A percentile compares a stretch with the other conserved stretches of the same genome.
Conservation (phyloP, 2,113 vertebrate species). For the Pterocles gutturalis region DNA sequence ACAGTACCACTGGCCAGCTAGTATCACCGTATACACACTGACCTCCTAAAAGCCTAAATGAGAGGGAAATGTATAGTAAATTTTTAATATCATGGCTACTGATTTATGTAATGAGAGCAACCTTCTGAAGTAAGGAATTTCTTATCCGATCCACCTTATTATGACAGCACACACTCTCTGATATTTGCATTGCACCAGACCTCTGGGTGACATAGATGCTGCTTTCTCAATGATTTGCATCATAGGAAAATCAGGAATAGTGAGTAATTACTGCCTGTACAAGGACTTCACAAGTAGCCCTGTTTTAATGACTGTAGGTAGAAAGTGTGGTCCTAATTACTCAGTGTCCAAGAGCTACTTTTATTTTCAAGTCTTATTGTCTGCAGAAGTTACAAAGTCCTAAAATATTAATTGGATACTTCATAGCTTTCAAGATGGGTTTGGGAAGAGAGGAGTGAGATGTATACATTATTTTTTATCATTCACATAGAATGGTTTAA, state of each 20-base stretch:
- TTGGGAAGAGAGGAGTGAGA: neutral
- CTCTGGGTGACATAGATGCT: neutral
- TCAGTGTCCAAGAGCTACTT: slow-evolving; percentile 18
- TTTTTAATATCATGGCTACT: neutral
- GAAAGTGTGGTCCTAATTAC: slow-evolving; percentile 25
- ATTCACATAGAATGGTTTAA: neutral
- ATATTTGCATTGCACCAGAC: neutral
- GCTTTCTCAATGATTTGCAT: neutral
- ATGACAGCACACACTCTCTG: neutral
- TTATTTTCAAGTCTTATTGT: neutral
- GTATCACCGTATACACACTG: neutral
- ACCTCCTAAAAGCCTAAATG: neutral
- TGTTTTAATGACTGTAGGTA: slow-evolving; percentile 6
- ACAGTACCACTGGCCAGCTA: neutral
- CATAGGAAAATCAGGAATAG: neutral
- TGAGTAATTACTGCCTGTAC: slow-evolving; percentile 21
- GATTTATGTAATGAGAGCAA: neutral
- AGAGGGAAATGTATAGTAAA: neutral
- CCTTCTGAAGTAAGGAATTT: neutral
- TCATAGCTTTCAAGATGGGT: neutral
- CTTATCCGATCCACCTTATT: neutral
- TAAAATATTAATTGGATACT: slow-evolving; percentile 12
- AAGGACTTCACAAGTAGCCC: neutral
- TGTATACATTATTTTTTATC: neutral
- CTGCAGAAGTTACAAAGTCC: slow-evolving; percentile 18